Conservation (phyloP, 2,888 invertebrate species). For the Synanthedon tipuliformis region DNA sequence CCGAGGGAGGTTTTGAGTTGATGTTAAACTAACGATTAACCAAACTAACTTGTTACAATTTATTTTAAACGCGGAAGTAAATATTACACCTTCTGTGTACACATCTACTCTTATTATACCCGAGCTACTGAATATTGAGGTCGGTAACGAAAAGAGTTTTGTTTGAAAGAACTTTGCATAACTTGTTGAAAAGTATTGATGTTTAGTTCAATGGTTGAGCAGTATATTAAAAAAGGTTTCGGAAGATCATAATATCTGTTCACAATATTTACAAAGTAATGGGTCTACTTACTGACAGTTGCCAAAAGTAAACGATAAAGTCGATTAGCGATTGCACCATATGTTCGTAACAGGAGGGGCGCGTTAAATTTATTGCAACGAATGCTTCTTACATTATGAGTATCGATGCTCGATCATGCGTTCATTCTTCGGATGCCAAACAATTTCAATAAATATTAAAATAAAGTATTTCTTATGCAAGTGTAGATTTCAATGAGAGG, state of each 20-base stretch:
- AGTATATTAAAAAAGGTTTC: not conserved
- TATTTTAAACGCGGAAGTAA: not conserved
- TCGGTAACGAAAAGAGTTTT: not conserved
- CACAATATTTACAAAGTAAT: not conserved
- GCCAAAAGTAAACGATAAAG: constrained; percentile 18
- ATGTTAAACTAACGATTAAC: not conserved
- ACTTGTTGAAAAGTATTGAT: not conserved
- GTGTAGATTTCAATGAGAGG: no score
- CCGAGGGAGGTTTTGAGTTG: constrained; percentile 6
- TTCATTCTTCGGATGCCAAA: constrained; percentile 18
- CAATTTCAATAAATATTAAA: no score
- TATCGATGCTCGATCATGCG: constrained; percentile 38
- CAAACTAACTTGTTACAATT: not conserved
- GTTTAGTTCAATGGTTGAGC: not conserved
- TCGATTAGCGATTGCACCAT: constrained; percentile 41
- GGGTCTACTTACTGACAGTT: not conserved
- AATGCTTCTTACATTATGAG: constrained; percentile 50
- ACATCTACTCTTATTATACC: not conserved
- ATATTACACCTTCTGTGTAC: not conserved
- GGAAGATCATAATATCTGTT: not conserved
- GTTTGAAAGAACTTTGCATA: not conserved
- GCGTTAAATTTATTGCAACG: constrained; percentile 35
- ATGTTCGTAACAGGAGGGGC: constrained; percentile 43
- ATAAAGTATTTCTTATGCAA: no score
- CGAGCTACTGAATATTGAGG: not conserved